Evolutionary conservation across 2,797 vertebrate genomes (phyloP).

Genomic region (Strix occidentalis): DNA sequence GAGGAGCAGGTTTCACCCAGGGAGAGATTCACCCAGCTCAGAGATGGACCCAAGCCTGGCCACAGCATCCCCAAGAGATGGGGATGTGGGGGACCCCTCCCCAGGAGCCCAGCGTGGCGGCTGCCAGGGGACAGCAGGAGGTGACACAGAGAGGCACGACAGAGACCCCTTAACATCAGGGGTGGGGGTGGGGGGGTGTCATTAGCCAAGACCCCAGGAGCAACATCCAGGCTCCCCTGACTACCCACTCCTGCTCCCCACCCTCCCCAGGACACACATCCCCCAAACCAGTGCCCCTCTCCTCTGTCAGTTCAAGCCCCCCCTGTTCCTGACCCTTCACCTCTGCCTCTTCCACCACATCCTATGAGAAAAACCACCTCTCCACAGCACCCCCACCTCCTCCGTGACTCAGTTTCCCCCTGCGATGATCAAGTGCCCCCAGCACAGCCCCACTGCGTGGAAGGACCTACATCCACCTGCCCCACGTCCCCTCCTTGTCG

Average conservation of each 20-base stretch:
- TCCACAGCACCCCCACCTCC: neutral
- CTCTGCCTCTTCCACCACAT: neutral
- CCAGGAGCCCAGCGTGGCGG: neutral
- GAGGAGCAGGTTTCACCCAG: neutral
- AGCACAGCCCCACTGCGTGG: too few species aligned
- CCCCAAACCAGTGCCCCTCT: neutral
- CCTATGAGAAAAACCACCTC: neutral
- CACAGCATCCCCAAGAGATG: neutral
- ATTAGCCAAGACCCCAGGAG: neutral
- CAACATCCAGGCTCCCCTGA: neutral
- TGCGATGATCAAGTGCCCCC: accelerated
- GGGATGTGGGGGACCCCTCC: neutral
- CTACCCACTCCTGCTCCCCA: too few species aligned
- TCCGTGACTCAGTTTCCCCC: neutral
- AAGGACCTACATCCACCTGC: neutral
- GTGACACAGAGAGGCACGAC: neutral
- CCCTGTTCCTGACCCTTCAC: neutral
- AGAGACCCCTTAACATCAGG: neutral
- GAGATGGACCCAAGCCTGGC: neutral
- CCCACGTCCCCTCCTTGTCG: neutral
- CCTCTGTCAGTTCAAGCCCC: neutral
- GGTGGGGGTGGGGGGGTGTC: accelerated
- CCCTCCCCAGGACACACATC: neutral
- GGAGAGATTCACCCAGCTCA: neutral
- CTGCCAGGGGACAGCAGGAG: neutral